phyloP scores from a whole-genome alignment of 2,888 invertebrate species.

The Xanthia icteritia region DNA sequence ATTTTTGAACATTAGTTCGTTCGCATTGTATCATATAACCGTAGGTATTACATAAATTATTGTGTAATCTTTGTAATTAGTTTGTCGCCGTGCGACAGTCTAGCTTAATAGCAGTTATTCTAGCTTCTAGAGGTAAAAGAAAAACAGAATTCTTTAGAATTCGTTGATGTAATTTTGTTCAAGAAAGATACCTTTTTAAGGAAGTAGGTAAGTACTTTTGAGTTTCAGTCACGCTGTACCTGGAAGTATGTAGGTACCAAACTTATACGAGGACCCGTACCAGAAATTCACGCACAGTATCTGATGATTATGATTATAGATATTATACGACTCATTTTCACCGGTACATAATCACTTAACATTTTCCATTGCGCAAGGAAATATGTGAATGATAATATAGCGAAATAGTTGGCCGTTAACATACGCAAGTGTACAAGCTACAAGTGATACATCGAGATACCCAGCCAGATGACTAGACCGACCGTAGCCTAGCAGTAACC shows the following conservation, averaged over 20 bases:
- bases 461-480: constrained; percentile 21
- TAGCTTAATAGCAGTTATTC: too few species aligned
- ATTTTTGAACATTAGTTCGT: neutral
- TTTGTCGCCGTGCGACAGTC: neutral
- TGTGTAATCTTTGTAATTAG: constrained; percentile 24
- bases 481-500: constrained; percentile 24
- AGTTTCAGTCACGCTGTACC: too few species aligned
- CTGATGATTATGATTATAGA: neutral
- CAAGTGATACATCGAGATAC: constrained; percentile 35
- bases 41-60: constrained; percentile 13
- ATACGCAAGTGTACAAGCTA: constrained; percentile 21
- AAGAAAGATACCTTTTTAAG: too few species aligned
- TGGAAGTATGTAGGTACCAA: too few species aligned
- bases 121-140: neutral
- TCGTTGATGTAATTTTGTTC: too few species aligned
- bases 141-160: neutral
- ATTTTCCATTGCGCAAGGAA: constrained; percentile 23
- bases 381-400: constrained; percentile 23
- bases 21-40: neutral
- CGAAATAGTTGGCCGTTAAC: constrained; percentile 6
- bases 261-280: too few species aligned
- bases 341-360: constrained; percentile 7
- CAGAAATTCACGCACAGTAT: neutral
- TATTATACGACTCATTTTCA: constrained; percentile 12
- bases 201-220: too few species aligned